Base-by-base conservation (phyloP, 2,888 invertebrate genomes). In the Neelides folsomi region DNA sequence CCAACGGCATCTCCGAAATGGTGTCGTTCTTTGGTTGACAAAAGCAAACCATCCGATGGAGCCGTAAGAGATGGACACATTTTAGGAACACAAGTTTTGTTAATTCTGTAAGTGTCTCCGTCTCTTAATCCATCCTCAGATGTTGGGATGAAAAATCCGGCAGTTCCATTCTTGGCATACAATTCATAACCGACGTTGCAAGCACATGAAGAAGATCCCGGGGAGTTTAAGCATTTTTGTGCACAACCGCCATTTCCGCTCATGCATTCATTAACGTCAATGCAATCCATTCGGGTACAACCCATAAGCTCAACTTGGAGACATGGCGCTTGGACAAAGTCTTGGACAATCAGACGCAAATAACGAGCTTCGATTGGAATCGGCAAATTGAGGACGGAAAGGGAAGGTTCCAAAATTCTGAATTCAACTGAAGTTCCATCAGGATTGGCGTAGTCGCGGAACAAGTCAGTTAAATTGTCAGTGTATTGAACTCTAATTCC, bases 381-480 rank as follows among this genome's bases (percentile, higher is more conserved):
- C 0, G 92, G 92, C 10, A 93, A 73, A 69, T 90, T 92, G 7
- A 92, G 71, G 34, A 92, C 86, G 0, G 90, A 90, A n/a, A 92
- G 73, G 49, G 86, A 88, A 0, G 90, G 87, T 66, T 89, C 89
- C 40, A 88, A 71, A 60, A 90, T 87, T 56, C 90, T 77, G 69
- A 93, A 93, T 69, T 92, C 90, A 0, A 92, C 89, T 9, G 89
- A 87, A 1, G 89, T 87, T 19, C 90, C 90, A 68, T 90, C 88
- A 3, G 89, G 87, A 68, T 92, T 92, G 2, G 87, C 82, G 68
- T 92, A 92, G 66, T 92, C 90, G 71, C 83, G 86, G 70, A 89
- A 90, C 0, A 82, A 75, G 67, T 93, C 92, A 0, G 89, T 87
- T 55, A 92, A 73, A 66, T 90, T 83, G 66, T 92, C 86, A 0